Conservation (phyloP, 2,888 invertebrate species). For the Ariolimax columbianus region DNA sequence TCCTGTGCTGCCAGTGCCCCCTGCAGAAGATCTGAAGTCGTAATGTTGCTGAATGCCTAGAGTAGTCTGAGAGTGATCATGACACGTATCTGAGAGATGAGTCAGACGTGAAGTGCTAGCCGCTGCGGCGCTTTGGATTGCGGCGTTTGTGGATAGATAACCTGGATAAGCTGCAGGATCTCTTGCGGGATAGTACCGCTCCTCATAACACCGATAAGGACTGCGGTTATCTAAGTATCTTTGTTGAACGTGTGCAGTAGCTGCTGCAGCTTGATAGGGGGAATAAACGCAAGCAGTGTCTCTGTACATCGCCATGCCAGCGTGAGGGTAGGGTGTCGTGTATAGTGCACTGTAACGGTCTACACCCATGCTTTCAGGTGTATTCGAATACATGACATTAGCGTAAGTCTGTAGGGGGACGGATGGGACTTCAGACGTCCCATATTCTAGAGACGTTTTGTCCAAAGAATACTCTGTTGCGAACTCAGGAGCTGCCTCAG, state of each 20-base stretch:
- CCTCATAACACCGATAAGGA: slow-evolving; percentile 64
- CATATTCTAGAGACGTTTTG: slow-evolving; percentile 50
- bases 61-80: slow-evolving; percentile 27
- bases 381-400: slow-evolving; percentile 63
- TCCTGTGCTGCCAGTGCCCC: not conserved
- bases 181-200: slow-evolving; percentile 64
- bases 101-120: slow-evolving; percentile 51
- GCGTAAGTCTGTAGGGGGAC: slow-evolving; percentile 62
- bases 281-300: slow-evolving; percentile 59
- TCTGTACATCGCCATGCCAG: slow-evolving; percentile 63
- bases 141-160: slow-evolving; percentile 58
- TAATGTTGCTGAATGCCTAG: slow-evolving; percentile 46
- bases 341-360: slow-evolving; percentile 71
- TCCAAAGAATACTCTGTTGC: slow-evolving; percentile 48
- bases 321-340: slow-evolving; percentile 62
- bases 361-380: slow-evolving; percentile 61
- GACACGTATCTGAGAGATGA: slow-evolving; percentile 47
- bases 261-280: slow-evolving; percentile 62
- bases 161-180: slow-evolving; percentile 63
- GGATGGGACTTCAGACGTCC: slow-evolving; percentile 32
- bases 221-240: slow-evolving; percentile 68
- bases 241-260: slow-evolving; percentile 39
- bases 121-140: slow-evolving; percentile 57
- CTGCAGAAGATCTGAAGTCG: slow-evolving; percentile 48
- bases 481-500: slow-evolving; percentile 48